A percentile compares a stretch with the other conserved stretches of the same genome.
Conservation (phyloP, 2,888 invertebrate species). For the Seladonia tumulorum region DNA sequence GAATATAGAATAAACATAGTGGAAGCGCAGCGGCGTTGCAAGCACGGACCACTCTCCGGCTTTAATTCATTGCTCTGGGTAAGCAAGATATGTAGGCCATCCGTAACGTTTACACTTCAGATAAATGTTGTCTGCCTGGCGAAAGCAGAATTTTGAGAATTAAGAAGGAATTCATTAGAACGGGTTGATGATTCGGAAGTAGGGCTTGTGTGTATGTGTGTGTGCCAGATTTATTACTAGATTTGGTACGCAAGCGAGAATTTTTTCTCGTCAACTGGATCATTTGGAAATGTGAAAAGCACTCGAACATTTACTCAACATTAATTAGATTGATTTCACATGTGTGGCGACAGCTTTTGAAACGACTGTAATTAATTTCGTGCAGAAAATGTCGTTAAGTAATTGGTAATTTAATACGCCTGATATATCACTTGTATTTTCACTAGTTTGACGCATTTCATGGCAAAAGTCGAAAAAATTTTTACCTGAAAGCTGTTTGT, state of each 20-base stretch:
- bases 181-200: not conserved
- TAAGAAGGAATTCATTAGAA: slow-evolving; percentile 13
- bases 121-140: slow-evolving; percentile 6
- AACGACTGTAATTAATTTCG: not conserved
- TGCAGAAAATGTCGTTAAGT: too few relatives aligned
- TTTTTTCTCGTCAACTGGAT: not conserved
- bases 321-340: not conserved
- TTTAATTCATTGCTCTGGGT: slow-evolving; percentile 24
- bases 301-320: not conserved
- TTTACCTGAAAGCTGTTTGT: too few relatives aligned
- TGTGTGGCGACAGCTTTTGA: not conserved
- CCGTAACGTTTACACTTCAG: slow-evolving; percentile 27
- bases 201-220: too few relatives aligned
- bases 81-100: slow-evolving; percentile 22
- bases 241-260: not conserved
- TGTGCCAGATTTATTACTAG: not conserved
- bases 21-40: not conserved
- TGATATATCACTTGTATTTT: not conserved
- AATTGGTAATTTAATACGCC: not conserved
- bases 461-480: too few relatives aligned
- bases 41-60: not conserved
- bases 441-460: too few relatives aligned
- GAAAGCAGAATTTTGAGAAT: not conserved
- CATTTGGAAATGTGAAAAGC: not conserved
- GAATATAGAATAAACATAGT: slow-evolving; percentile 10